A percentile compares a stretch with the other conserved stretches of the same genome.
Evolutionary conservation across 2,797 vertebrate genomes (phyloP).

Genomic region (Falco peregrinus): DNA sequence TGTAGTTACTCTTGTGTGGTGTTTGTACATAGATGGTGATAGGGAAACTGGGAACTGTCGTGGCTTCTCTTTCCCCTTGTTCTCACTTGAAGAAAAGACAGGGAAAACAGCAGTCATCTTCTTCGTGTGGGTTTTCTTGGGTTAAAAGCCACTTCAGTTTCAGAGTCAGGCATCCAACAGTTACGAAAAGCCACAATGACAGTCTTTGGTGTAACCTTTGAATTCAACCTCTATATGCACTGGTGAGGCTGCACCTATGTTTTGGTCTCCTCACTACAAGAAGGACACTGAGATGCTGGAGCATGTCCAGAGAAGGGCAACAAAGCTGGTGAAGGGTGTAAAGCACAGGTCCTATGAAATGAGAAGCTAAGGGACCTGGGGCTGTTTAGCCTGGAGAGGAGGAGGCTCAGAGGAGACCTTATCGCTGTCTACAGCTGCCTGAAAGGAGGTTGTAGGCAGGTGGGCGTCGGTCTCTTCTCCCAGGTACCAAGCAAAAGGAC

Average conservation of each 20-base stretch:
- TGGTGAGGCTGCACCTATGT: not conserved
- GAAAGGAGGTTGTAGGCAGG: not conserved
- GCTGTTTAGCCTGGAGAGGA: not conserved
- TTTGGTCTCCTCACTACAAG: fast-evolving
- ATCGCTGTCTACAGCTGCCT: not conserved
- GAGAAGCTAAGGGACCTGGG: not conserved
- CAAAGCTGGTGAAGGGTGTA: not conserved
- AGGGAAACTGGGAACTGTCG: not conserved
- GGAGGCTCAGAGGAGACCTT: not conserved
- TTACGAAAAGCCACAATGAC: not conserved
- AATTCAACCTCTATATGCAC: not conserved
- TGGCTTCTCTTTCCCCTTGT: not conserved
- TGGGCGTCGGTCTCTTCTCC: not conserved
- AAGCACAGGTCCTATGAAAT: not conserved
- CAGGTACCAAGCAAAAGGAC: not conserved
- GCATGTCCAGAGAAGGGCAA: not conserved
- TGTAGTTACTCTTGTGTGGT: not conserved
- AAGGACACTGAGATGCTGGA: not conserved
- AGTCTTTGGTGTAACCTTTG: not conserved
- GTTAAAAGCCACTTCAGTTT: not conserved
- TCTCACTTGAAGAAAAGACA: not conserved
- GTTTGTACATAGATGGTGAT: not conserved
- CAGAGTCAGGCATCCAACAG: not conserved
- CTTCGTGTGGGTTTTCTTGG: fast-evolving
- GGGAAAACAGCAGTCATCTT: not conserved